Percentiles rank a stretch among this genome's conserved stretches.
phyloP scores from a whole-genome alignment of 2,113 vertebrate genomes.

The Donacobius atricapilla region DNA sequence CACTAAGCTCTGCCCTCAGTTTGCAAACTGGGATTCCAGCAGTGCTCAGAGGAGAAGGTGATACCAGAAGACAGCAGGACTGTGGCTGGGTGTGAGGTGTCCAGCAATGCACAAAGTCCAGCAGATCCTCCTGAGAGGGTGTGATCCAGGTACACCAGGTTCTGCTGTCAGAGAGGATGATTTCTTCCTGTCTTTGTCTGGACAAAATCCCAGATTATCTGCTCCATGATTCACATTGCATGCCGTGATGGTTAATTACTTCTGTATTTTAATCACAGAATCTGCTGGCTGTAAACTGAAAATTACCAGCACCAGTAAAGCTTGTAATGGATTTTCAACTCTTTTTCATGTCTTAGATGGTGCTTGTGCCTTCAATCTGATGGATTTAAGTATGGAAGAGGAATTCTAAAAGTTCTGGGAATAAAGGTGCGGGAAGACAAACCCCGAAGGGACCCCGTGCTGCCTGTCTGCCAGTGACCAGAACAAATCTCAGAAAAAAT shows the following conservation, averaged over 20 bases:
- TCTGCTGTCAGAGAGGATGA: not conserved
- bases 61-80: not conserved
- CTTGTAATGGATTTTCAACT: not conserved
- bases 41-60: not conserved
- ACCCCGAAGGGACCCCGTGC: not conserved
- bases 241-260: not conserved
- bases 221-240: not conserved
- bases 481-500: constrained; percentile 63
- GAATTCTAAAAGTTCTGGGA: not conserved
- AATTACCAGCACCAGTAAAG: not conserved
- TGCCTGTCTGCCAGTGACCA: constrained; percentile 29
- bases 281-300: not conserved
- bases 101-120: not conserved
- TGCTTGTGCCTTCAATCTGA: not conserved
- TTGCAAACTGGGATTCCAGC: not conserved
- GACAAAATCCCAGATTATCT: not conserved
- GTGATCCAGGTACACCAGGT: not conserved
- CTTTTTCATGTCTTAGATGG: constrained; percentile 14
- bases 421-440: not conserved
- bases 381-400: not conserved
- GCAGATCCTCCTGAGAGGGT: not conserved
- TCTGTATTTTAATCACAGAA: not conserved
- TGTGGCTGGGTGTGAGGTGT: not conserved
- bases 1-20: not conserved
- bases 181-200: not conserved